Conservation (phyloP, 2,888 invertebrate genomes). For the Alsophila aescularia region DNA sequence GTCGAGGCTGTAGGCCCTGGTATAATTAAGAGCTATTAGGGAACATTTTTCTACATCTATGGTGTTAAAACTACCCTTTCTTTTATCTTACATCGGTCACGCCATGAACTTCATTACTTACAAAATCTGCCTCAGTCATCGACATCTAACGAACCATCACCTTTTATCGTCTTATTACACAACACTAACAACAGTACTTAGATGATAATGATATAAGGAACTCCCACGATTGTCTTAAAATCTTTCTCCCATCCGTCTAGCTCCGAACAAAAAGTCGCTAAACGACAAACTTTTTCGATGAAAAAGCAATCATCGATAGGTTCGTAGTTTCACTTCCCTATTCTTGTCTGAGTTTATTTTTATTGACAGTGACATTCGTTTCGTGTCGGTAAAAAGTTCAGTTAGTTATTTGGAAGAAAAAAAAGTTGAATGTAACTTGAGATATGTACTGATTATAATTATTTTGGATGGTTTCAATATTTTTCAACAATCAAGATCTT, state of each 20-base stretch:
- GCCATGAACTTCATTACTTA: constrained; percentile 26
- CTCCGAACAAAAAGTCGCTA: constrained; percentile 38
- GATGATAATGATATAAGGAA: constrained; percentile 48
- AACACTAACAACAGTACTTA: constrained; percentile 40
- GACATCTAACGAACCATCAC: constrained; percentile 43
- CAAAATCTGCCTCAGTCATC: constrained; percentile 37
- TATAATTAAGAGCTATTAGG: no score
- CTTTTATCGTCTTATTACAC: constrained; percentile 38
- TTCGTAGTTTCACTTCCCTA: constrained; percentile 36
- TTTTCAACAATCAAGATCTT: no score
- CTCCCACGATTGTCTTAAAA: constrained; percentile 58
- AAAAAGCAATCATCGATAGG: constrained; percentile 35
- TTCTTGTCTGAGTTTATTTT: constrained; percentile 18
- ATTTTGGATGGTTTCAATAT: no score
- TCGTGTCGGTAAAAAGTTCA: not conserved
- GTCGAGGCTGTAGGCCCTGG: no score
- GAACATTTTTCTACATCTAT: no score
- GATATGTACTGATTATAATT: no score
- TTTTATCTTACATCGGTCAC: not conserved
- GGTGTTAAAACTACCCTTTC: not conserved
- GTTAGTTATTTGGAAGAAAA: not conserved
- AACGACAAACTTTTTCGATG: constrained; percentile 28
- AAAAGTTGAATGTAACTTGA: no score
- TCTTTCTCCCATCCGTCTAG: constrained; percentile 54
- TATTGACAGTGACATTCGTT: constrained; percentile 8